Evolutionary conservation across 2,797 vertebrate genomes (phyloP).

Genomic region (Poeciliopsis infans): DNA sequence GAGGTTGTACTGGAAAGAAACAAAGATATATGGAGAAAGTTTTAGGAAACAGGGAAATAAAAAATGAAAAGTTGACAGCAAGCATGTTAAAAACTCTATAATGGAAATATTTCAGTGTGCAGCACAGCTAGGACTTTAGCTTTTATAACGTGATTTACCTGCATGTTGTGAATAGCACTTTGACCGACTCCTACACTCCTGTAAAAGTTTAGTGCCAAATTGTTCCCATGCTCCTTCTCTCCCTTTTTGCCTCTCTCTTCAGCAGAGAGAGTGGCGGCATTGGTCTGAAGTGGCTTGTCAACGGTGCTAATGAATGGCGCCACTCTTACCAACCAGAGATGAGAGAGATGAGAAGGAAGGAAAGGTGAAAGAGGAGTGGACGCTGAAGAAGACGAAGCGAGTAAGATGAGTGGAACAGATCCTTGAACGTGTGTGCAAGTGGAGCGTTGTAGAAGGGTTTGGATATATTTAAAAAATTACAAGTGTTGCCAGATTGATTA

Average conservation of each 20-base stretch:
- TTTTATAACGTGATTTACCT: constrained; percentile 25
- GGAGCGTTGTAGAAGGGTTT: constrained; percentile 43
- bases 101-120: constrained; percentile 10
- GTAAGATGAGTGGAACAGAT: constrained; percentile 41
- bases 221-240: constrained; percentile 67
- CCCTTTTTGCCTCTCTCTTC: constrained; percentile 22
- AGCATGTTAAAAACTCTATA: constrained; percentile 11
- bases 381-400: constrained; percentile 29
- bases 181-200: constrained; percentile 9
- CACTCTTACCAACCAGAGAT: constrained; percentile 37
- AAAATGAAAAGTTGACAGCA: neutral
- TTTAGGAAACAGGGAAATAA: neutral
- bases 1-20: constrained; percentile 29
- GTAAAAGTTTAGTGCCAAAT: neutral
- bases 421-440: constrained; percentile 29
- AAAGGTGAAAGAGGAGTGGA: constrained; percentile 38
- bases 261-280: constrained; percentile 47
- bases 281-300: constrained; percentile 62
- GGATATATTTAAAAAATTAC: constrained; percentile 35
- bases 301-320: constrained; percentile 49
- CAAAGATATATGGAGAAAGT: constrained; percentile 13
- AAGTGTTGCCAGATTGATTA: constrained; percentile 51
- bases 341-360: constrained; percentile 15
- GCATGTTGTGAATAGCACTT: constrained; percentile 8
- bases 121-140: neutral